Conservation (phyloP, 2,888 invertebrate species). For the Heliconius cydno region DNA sequence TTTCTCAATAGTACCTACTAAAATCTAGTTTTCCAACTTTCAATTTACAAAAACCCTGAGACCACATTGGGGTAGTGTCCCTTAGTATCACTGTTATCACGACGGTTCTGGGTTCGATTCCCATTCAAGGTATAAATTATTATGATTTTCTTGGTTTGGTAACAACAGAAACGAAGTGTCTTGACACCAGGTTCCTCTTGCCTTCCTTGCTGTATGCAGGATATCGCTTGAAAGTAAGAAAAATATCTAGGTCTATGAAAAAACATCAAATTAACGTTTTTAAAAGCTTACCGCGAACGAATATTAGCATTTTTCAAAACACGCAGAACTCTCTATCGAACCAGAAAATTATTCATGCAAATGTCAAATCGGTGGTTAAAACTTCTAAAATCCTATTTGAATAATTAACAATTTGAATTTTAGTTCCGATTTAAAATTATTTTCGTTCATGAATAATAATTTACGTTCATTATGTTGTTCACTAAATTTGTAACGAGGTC, state of each 20-base stretch:
- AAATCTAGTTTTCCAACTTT: background rate
- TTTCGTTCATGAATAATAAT: conserved; percentile 16
- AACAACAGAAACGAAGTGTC: background rate
- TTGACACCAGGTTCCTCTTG: background rate
- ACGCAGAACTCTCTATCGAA: conserved; percentile 9
- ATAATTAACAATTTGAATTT: conserved; percentile 18
- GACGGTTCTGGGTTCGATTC: background rate
- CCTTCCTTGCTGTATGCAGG: background rate
- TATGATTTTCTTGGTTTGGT: background rate
- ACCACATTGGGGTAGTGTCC: background rate
- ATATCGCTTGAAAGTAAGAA: background rate
- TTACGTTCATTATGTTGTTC: background rate
- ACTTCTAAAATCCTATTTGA: conserved; percentile 21
- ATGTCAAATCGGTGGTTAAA: conserved; percentile 17
- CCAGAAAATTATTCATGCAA: conserved; percentile 19
- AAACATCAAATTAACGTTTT: background rate
- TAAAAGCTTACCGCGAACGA: background rate
- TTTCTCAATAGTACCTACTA: background rate
- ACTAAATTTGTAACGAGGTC: background rate
- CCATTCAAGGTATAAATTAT: background rate
- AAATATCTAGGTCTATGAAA: background rate
- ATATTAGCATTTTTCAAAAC: conserved; percentile 9
- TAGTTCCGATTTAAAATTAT: conserved; percentile 16
- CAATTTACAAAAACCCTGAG: background rate
- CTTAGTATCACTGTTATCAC: background rate